Evolutionary conservation across 2,888 invertebrate species (phyloP).

Genomic region (Lycocerus yunnanus): DNA sequence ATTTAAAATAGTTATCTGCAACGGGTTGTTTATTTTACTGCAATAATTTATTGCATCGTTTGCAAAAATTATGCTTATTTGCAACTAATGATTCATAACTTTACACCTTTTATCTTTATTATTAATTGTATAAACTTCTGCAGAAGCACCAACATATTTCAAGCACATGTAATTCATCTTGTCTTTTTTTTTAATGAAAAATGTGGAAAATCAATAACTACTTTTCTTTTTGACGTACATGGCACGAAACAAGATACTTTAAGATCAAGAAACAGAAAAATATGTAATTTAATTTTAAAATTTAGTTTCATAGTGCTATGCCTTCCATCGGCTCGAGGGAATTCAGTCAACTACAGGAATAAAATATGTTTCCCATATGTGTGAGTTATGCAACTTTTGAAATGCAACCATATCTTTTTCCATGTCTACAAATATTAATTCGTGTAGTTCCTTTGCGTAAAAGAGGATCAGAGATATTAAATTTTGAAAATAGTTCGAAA

Average conservation of each 20-base stretch:
- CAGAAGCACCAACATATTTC: not conserved
- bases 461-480: not conserved
- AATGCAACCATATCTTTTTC: slow-evolving; percentile 21
- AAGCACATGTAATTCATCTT: not conserved
- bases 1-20: slow-evolving; percentile 24
- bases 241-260: not conserved
- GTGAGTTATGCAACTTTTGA: slow-evolving; percentile 23
- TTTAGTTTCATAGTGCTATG: slow-evolving; percentile 1
- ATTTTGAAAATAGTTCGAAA: not conserved
- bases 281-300: slow-evolving; percentile 5
- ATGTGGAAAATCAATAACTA: not conserved
- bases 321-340: not conserved
- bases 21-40: slow-evolving; percentile 3
- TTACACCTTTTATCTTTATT: not conserved
- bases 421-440: not conserved
- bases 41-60: slow-evolving; percentile 15
- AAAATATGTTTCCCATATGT: slow-evolving; percentile 25
- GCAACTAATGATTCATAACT: slow-evolving; percentile 6
- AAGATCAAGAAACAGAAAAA: not conserved
- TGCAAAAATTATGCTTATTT: slow-evolving; percentile 20
- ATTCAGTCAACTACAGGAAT: slow-evolving; percentile 7
- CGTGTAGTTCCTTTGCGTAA: not conserved
- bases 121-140: not conserved
- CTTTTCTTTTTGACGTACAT: not conserved
- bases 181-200: not conserved